Conservation (phyloP, 2,113 vertebrate genomes). For the Shinisaurus crocodilurus region DNA sequence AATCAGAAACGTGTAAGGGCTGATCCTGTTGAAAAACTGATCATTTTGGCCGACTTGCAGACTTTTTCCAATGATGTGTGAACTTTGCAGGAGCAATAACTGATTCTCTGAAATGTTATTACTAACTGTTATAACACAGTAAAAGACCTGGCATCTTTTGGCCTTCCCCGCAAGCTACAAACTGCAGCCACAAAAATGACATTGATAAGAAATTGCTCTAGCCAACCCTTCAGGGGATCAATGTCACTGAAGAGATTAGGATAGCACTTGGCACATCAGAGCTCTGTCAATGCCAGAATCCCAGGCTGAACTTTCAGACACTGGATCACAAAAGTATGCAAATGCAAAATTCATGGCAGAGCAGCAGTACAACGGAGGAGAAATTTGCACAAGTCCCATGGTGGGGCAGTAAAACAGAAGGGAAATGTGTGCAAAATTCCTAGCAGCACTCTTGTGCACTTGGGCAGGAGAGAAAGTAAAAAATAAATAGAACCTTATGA, state of each 20-base stretch:
- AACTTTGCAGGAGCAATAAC: slow-evolving; percentile 34
- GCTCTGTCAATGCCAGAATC: slow-evolving; percentile 21
- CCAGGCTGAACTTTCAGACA: slow-evolving; percentile 5
- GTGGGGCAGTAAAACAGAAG: not conserved
- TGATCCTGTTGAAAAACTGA: slow-evolving; percentile 15
- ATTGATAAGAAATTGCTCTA: slow-evolving; percentile 34
- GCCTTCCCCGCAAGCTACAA: slow-evolving; percentile 24
- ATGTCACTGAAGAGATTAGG: slow-evolving; percentile 24
- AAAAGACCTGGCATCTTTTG: slow-evolving; percentile 33
- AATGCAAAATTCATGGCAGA: not conserved
- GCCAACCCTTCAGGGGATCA: not conserved
- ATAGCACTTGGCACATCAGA: not conserved
- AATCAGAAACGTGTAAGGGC: not conserved
- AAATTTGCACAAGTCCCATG: not conserved
- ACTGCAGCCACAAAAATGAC: slow-evolving; percentile 35
- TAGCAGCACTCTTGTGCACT: no score
- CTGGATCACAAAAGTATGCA: not conserved
- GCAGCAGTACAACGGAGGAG: not conserved
- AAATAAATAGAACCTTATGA: no score
- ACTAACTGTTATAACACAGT: slow-evolving; percentile 38
- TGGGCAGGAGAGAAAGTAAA: no score
- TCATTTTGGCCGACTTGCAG: slow-evolving; percentile 19
- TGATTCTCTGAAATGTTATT: slow-evolving; percentile 27
- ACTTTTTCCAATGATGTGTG: not conserved
- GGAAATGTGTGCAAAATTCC: not conserved